phyloP scores from a whole-genome alignment of 2,113 vertebrate species.

The Delphinus delphis region DNA sequence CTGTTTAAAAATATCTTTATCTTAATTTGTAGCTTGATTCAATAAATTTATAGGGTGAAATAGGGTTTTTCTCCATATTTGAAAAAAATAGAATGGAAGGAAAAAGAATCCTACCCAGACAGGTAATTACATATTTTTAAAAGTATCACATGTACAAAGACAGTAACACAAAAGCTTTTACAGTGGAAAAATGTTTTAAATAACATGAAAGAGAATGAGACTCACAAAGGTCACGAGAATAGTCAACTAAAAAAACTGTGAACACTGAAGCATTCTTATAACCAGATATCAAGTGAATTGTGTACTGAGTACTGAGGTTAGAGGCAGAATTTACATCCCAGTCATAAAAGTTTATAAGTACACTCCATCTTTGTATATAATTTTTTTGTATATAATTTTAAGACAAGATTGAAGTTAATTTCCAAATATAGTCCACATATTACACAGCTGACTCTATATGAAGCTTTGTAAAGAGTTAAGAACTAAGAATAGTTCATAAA shows the following conservation, averaged over 20 bases:
- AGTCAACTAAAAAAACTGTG: background rate
- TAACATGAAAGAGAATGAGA: background rate
- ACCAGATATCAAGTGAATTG: background rate
- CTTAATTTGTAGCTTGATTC: background rate
- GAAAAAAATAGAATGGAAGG: background rate
- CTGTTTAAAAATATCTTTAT: background rate
- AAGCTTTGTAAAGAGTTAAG: background rate
- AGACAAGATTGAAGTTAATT: background rate
- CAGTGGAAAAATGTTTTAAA: background rate
- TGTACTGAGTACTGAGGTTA: background rate
- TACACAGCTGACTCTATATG: background rate
- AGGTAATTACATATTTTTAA: background rate
- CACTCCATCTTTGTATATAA: background rate
- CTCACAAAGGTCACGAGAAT: background rate
- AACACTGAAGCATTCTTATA: background rate
- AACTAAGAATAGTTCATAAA: background rate
- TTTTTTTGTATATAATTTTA: background rate
- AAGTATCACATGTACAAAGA: background rate
- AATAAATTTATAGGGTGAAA: background rate
- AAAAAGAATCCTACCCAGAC: background rate
- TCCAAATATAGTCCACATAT: background rate
- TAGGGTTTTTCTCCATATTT: background rate
- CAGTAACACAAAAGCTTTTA: background rate
- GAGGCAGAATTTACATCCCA: background rate
- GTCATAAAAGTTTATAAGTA: background rate